Evolutionary conservation across 2,113 vertebrate species (phyloP).

Genomic region (Pelusios castaneus): DNA sequence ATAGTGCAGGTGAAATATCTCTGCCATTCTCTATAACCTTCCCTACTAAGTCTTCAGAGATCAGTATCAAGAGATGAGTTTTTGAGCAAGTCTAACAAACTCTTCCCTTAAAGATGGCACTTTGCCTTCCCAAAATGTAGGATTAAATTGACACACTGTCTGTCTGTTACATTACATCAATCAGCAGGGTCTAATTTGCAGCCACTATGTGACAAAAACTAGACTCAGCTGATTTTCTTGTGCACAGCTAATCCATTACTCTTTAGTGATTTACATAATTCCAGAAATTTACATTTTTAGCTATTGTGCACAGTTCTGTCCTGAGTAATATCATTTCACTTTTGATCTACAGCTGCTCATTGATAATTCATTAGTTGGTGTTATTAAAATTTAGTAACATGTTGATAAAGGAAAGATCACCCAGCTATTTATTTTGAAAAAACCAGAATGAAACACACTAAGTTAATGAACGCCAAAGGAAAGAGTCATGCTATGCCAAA

Average conservation of each 20-base stretch:
- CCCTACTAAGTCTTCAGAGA: not conserved
- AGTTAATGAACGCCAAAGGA: not conserved
- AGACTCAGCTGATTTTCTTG: accelerated
- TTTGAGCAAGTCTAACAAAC: accelerated
- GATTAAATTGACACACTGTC: not conserved
- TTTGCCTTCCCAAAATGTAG: accelerated
- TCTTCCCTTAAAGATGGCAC: accelerated
- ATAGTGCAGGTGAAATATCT: not conserved
- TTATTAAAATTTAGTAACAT: not conserved
- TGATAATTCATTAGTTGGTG: not conserved
- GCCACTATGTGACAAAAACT: not conserved
- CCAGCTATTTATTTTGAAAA: not conserved
- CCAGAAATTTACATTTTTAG: not conserved
- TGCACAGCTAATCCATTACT: not conserved
- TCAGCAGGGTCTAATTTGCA: accelerated
- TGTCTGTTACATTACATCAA: not conserved
- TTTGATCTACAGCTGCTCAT: not conserved
- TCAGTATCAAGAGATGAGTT: not conserved
- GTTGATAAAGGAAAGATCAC: not conserved
- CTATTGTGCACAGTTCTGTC: not conserved
- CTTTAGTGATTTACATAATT: not conserved
- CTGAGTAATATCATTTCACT: accelerated
- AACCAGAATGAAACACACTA: not conserved
- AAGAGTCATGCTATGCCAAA: not conserved
- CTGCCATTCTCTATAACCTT: not conserved